phyloP scores from a whole-genome alignment of 2,888 invertebrate species.

The Mythimna impura region DNA sequence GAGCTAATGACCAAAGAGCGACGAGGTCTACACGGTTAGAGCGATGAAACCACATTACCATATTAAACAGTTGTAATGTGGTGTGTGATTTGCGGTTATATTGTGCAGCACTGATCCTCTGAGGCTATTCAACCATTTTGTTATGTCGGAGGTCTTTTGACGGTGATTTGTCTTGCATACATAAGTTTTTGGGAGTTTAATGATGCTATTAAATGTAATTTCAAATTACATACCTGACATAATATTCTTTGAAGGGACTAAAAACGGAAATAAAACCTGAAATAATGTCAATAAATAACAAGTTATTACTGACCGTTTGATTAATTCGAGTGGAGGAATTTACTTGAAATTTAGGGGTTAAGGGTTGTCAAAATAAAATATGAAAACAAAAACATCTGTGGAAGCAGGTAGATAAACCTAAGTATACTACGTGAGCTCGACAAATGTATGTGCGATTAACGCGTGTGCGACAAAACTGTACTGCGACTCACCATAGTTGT shows the following conservation, averaged over 20 bases:
- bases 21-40: slow-evolving; percentile 18
- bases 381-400: neutral
- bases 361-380: too few relatives aligned
- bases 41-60: slow-evolving; percentile 46
- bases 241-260: neutral
- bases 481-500: too few relatives aligned
- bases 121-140: slow-evolving; percentile 8
- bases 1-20: slow-evolving; percentile 35
- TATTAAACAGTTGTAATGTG: slow-evolving; percentile 43
- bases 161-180: neutral
- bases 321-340: too few relatives aligned
- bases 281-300: too few relatives aligned
- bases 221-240: neutral
- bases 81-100: slow-evolving; percentile 52
- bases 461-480: too few relatives aligned
- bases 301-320: too few relatives aligned
- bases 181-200: too few relatives aligned
- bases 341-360: too few relatives aligned
- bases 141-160: neutral
- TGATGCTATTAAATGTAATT: neutral
- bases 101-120: neutral
- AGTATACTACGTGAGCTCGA: too few relatives aligned
- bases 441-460: too few relatives aligned
- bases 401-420: neutral
- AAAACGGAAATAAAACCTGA: too few relatives aligned